Percentiles rank a stretch among this genome's conserved stretches.
Conservation (phyloP, 2,797 vertebrate genomes). For the Dendrocincla fuliginosa region DNA sequence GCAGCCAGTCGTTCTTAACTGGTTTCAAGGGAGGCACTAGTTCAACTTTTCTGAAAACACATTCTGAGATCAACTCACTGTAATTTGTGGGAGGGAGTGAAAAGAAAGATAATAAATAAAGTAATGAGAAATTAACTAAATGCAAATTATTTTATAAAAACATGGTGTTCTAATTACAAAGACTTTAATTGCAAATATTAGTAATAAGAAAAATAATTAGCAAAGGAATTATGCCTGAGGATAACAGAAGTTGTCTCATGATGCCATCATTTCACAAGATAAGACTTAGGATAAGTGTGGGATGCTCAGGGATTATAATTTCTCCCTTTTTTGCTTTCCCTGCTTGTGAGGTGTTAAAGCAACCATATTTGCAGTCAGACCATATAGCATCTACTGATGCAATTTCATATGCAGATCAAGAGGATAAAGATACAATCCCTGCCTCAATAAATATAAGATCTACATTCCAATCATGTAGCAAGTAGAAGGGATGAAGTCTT, state of each 20-base stretch:
- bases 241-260: constrained; percentile 9
- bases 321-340: background rate
- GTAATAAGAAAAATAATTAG: constrained; percentile 57
- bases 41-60: background rate
- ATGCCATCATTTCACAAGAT: background rate
- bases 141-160: constrained; percentile 55
- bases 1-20: background rate
- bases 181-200: background rate
- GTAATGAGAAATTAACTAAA: constrained; percentile 61
- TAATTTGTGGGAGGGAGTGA: constrained; percentile 22
- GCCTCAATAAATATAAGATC: background rate
- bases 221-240: constrained; percentile 40
- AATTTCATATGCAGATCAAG: constrained; percentile 10
- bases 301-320: background rate
- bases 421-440: constrained; percentile 17
- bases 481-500: background rate
- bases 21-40: background rate
- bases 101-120: constrained; percentile 50
- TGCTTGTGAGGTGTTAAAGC: background rate
- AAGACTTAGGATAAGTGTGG: background rate
- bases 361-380: background rate
- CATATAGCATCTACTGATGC: background rate
- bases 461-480: background rate
- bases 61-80: background rate
- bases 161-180: constrained; percentile 40